Conservation (phyloP, 2,797 vertebrate genomes). For the Neopelma chrysocephalum region DNA sequence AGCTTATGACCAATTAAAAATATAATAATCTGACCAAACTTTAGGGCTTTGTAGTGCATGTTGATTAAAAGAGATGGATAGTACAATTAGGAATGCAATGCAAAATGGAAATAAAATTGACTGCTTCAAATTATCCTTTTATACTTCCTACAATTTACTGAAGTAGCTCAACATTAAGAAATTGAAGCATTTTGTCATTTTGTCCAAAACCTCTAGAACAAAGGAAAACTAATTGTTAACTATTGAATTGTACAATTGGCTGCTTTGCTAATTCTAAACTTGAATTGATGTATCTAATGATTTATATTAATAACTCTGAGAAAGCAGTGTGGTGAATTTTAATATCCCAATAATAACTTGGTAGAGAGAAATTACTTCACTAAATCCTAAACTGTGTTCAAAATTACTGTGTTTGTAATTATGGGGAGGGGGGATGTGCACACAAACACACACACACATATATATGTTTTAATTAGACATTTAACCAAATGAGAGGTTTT, state of each 20-base stretch:
- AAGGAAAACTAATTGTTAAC: not conserved
- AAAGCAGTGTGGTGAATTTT: not conserved
- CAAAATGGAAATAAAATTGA: not conserved
- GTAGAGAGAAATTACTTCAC: not conserved
- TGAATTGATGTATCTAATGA: not conserved
- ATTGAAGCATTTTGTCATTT: not conserved
- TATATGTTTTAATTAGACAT: not conserved
- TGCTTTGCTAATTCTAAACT: not conserved
- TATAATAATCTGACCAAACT: not conserved
- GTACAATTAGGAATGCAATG: not conserved
- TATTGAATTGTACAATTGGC: not conserved
- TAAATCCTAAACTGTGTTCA: not conserved
- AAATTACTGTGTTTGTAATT: not conserved
- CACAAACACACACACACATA: no score
- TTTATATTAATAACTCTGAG: not conserved
- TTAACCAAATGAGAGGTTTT: not conserved
- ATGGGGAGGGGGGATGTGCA: no score
- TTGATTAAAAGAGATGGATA: not conserved
- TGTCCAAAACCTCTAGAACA: not conserved
- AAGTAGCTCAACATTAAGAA: not conserved
- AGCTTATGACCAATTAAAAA: not conserved
- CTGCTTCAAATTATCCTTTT: not conserved
- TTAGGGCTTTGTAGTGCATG: not conserved
- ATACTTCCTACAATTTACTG: not conserved
- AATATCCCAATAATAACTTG: not conserved